Conservation (phyloP, 2,113 vertebrate genomes). For the Carollia perspicillata region DNA sequence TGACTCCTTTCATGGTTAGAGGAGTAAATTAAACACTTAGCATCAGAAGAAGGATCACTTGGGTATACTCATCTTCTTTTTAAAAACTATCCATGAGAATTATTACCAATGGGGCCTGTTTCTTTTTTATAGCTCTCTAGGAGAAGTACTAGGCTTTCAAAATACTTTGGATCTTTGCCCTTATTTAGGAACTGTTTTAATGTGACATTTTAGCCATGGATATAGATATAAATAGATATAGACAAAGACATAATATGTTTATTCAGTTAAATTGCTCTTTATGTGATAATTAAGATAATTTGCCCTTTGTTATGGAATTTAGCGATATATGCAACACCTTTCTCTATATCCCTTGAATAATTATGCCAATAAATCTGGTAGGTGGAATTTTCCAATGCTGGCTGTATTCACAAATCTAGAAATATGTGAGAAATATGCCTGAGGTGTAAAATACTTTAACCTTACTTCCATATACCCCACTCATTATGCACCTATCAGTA, state of each 20-base stretch:
- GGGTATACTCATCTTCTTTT: background rate
- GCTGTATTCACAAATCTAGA: background rate
- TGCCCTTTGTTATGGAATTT: background rate
- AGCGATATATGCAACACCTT: background rate
- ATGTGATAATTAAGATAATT: background rate
- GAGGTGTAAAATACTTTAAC: background rate
- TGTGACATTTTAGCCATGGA: background rate
- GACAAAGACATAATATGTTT: background rate
- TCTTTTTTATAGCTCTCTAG: background rate
- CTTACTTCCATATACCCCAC: background rate
- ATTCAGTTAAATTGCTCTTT: conserved; percentile 6
- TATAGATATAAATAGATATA: background rate
- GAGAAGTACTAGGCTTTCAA: background rate
- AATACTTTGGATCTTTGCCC: background rate
- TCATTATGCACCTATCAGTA: background rate
- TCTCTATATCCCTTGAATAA: background rate
- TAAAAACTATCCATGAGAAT: background rate
- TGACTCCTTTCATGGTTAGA: background rate
- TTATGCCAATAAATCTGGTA: background rate
- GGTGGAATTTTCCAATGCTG: background rate
- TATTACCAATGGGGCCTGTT: background rate
- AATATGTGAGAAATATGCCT: background rate
- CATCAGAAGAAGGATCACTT: background rate
- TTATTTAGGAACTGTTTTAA: background rate
- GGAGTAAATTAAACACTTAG: background rate